Evolutionary conservation across 2,888 invertebrate genomes (phyloP), one percentile per base, ranked within the genome.

Genomic region (Meghimatium bilineatum): DNA sequence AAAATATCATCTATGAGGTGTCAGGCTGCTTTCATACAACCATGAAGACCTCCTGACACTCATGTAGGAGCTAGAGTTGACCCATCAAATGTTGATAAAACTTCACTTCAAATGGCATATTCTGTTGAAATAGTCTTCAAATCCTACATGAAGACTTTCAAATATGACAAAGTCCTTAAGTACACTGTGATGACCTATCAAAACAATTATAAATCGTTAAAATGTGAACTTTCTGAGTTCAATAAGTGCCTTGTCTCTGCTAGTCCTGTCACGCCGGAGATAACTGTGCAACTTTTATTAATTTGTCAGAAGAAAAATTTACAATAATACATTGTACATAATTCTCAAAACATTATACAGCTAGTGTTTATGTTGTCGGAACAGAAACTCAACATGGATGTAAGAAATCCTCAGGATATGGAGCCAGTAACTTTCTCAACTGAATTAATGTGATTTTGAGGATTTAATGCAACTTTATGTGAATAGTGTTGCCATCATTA

Each of bases 201-300:
- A 5, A 44, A 12, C 44, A 44, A 44, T 8, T n/a, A n/a, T n/a
- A n/a, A n/a, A n/a, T n/a, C n/a, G n/a, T n/a, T n/a, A n/a, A n/a
- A n/a, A 44, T 44, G 44, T 44, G 44, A 44, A 44, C 44, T 44
- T 44, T 12, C 12, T 8, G 23, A 8, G 23, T 6, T 23, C 69
- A 69, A 34, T 69, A 36, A 69, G 69, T 69, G 69, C 69, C 69
- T 69, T 69, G 23, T 69, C 69, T 69, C 69, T 69, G 69, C 69
- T 69, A 69, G 69, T 69, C 67, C 67, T 34, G 67, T 67, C 36
- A 69, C 23, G 34, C 38, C 5, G 23, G 69, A 69, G 38, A 69
- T 69, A 26, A 38, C 67, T 69, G 69, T 36, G 20, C 36, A 63
- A 12, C n/a, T n/a, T 56, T 56, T 56, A 56, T 56, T 56, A 34